phyloP scores from a whole-genome alignment of 2,888 invertebrate species.

The Amphimallon solstitiale region DNA sequence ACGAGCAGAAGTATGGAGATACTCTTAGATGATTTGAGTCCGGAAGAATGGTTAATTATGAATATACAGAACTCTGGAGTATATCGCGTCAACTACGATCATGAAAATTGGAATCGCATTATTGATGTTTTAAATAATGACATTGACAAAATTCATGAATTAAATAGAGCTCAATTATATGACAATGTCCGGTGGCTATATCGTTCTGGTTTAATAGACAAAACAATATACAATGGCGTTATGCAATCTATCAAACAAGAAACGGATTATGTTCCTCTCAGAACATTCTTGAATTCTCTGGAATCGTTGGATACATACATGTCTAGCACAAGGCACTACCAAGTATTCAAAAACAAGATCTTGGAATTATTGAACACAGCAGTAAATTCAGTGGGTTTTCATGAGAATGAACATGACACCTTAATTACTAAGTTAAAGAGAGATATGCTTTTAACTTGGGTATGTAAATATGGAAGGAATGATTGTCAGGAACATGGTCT shows the following conservation, averaged over 20 bases:
- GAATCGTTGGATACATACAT: constrained; percentile 43
- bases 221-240: constrained; percentile 67
- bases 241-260: constrained; percentile 69
- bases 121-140: constrained; percentile 61
- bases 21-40: constrained; percentile 52
- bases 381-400: no score
- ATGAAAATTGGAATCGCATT: constrained; percentile 72
- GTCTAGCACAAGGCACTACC: constrained; percentile 35
- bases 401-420: no score
- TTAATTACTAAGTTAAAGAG: no score
- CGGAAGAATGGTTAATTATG: constrained; percentile 68
- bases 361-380: no score
- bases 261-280: constrained; percentile 74
- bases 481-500: no score
- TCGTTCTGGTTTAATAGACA: constrained; percentile 67
- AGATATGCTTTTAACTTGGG: no score
- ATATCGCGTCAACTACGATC: constrained; percentile 79
- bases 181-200: constrained; percentile 77
- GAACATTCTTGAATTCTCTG: constrained; percentile 57
- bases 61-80: constrained; percentile 71
- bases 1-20: constrained; percentile 46
- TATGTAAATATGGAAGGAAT: no score
- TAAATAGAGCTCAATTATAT: constrained; percentile 78
- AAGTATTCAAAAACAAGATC: constrained; percentile 37
- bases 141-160: constrained; percentile 64